Base-by-base conservation (phyloP, 2,888 invertebrate genomes). In the Drosophila pseudotakahashii region DNA sequence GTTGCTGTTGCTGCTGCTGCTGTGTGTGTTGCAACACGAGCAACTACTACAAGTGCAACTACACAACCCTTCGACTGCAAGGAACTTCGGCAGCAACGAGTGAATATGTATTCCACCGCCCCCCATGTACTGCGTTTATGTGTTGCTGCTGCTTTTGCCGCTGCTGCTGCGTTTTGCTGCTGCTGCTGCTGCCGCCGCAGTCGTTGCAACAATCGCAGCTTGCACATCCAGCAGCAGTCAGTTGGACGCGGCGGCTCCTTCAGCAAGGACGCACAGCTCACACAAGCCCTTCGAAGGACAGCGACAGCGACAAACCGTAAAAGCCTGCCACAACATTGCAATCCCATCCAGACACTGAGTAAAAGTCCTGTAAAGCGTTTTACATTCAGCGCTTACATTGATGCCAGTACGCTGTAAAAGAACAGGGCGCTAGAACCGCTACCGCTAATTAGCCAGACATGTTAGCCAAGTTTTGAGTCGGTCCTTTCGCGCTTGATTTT, bases 221-320 rank as follows among this genome's bases (percentile, higher is more conserved):
- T 83, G 79, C 79, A 86, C 78, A 77, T 82, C 77, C 75, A 66
- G 75, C 76, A 79, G 78, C 61, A 85, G 85, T 91, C 86, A 91
- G 91, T 91, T 90, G 90, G 86, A 90, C 90, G 91, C 90, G 90
- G 87, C 75, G 85, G 90, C 86, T 91, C 90, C 91, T 91, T 87
- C 89, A 91, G 91, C 88, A 90, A 91, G 91, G 91, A 91, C 90
- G 89, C 86, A 79, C 79, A 72, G 80, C 58, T 59, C 58, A 59
- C 58, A 41, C 75, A 75, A 48, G 66, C 69, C 57, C 79, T 63
- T 64, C 53, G 73, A 63, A 48, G 62, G 63, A 63, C 63, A 41
- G 2, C 63, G 62, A 41, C 62, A 53, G 2, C 63, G 62, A 41
- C 61, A 53, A 2, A 2, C 26, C 48, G 48, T 26, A 34, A 34